Percentiles rank a stretch among this genome's conserved stretches.
phyloP scores from a whole-genome alignment of 2,113 vertebrate genomes.

The Galeopterus variegatus region DNA sequence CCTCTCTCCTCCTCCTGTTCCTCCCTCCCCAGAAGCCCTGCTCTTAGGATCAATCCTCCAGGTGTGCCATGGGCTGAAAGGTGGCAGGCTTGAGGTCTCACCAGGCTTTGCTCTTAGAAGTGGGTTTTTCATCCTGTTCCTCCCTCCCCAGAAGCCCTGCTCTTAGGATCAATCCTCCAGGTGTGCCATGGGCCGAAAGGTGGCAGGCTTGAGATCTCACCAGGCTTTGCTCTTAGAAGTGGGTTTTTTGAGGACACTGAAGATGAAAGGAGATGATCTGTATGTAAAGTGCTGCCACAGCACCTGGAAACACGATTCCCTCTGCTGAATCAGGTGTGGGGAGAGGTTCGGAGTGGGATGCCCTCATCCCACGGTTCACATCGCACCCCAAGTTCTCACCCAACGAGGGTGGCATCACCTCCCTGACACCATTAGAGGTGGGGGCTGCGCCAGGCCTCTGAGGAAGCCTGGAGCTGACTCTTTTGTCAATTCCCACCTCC shows the following conservation, averaged over 20 bases:
- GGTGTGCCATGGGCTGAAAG: not conserved
- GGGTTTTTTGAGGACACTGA: not conserved
- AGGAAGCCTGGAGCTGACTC: not conserved
- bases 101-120: not conserved
- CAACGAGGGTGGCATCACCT: rapidly evolving
- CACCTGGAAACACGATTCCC: rapidly evolving
- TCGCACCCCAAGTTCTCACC: not conserved
- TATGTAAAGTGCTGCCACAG: rapidly evolving
- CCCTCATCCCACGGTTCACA: not conserved
- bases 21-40: rapidly evolving
- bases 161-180: not conserved
- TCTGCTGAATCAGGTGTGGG: not conserved
- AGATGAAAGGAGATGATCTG: rapidly evolving
- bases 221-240: not conserved
- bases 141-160: rapidly evolving
- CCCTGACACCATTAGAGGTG: not conserved
- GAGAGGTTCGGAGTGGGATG: not conserved
- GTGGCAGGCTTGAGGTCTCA: not conserved
- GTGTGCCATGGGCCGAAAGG: not conserved
- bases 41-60: not conserved
- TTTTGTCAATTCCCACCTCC: not conserved
- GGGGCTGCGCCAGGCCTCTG: not conserved
- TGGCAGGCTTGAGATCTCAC: not conserved
- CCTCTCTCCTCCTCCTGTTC: rapidly evolving
- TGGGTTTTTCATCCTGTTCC: not conserved